These are phyloP conservation scores for Micrasema minimum DNA, from an alignment of 1,140 invertebrate genomes.

Conservation along the genomic window DNA sequence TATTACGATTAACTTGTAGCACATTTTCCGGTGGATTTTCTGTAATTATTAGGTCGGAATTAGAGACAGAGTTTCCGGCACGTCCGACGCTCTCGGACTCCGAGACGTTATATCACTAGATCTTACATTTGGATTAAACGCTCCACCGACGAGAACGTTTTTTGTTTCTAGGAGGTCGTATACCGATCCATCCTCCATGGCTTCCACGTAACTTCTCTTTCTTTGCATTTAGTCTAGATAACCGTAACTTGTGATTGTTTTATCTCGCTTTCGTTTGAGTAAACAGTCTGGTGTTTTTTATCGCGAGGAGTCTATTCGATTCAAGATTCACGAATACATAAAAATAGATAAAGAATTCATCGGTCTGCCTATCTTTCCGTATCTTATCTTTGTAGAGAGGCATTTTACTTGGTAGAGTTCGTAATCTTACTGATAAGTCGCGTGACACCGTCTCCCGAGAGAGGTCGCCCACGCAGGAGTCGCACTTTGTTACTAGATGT, in stretches of 20 bases:
- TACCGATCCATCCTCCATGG: constrained; percentile 41
- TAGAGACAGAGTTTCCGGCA: background rate
- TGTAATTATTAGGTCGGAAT: background rate
- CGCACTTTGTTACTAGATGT: background rate
- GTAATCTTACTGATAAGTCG: constrained; percentile 12
- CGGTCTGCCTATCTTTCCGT: constrained; percentile 24
- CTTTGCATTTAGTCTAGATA: constrained; percentile 42
- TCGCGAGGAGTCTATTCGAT: background rate
- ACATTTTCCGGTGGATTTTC: background rate
- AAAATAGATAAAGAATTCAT: constrained; percentile 21
- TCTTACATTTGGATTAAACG: constrained; percentile 5
- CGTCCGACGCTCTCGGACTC: background rate
- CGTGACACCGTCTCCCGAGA: background rate
- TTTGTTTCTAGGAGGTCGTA: constrained; percentile 15
- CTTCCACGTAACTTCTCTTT: constrained; percentile 50
- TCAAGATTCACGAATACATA: constrained; percentile 24
- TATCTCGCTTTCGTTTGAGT: constrained; percentile 27
- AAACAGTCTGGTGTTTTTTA: constrained; percentile 7
- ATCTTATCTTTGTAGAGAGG: constrained; percentile 34
- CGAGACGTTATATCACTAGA: background rate
- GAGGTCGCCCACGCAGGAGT: background rate
- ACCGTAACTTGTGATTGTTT: constrained; percentile 28
- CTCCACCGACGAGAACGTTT: background rate
- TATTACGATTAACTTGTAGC: background rate
- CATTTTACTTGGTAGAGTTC: constrained; percentile 19